Percentiles rank a stretch among this genome's conserved stretches.
Conservation (phyloP, 2,113 vertebrate species). For the Semnornis frantzii region DNA sequence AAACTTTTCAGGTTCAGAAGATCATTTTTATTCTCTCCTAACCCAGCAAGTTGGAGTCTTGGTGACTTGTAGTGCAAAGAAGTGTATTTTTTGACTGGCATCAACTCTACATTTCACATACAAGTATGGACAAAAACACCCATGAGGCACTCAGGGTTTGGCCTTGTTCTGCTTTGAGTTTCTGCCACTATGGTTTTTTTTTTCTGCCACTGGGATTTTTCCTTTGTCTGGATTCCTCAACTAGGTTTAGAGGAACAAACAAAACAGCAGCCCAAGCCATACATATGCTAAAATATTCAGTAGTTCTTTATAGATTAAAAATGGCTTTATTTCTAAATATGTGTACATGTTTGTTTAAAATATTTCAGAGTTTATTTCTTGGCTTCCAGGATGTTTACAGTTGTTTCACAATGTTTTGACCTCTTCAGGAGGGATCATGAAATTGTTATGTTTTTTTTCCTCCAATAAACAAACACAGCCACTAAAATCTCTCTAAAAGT, state of each 20-base stretch:
- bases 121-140: not conserved
- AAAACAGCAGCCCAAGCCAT: not conserved
- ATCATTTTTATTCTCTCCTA: not conserved
- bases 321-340: not conserved
- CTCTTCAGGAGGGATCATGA: not conserved
- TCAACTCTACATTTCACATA: not conserved
- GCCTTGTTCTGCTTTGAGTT: not conserved
- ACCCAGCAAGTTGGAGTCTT: not conserved
- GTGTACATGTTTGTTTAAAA: not conserved
- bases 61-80: not conserved
- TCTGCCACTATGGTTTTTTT: not conserved
- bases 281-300: not conserved
- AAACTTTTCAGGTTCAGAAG: not conserved
- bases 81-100: not conserved
- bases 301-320: not conserved
- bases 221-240: not conserved
- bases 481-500: constrained; percentile 38
- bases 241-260: not conserved
- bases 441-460: not conserved
- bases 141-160: not conserved
- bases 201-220: not conserved
- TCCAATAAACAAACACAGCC: constrained; percentile 36
- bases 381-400: constrained; percentile 32
- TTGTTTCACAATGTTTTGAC: constrained; percentile 64
- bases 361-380: constrained; percentile 23